Percentiles rank a stretch among this genome's conserved stretches.
These are phyloP conservation scores for Nephrotoma flavescens DNA, from an alignment of 2,888 invertebrate genomes.

Conservation along the genomic window DNA sequence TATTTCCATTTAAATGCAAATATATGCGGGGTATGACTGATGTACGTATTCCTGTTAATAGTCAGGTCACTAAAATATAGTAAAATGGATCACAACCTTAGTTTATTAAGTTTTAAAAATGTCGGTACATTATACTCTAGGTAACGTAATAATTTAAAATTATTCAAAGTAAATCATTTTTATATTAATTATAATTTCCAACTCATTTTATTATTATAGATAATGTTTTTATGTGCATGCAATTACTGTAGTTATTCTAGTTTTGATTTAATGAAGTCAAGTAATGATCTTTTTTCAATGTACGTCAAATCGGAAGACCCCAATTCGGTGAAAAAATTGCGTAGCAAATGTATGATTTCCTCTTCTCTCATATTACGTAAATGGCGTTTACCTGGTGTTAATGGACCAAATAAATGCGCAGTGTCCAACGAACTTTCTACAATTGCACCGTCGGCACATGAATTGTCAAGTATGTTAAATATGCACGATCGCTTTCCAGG, in stretches of 20 bases:
- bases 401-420: background rate
- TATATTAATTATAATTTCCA: background rate
- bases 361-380: conserved; percentile 26
- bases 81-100: background rate
- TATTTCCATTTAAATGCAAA: background rate
- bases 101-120: background rate
- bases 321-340: background rate
- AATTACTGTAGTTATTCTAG: background rate
- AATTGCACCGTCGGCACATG: conserved; percentile 16
- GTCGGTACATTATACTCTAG: background rate
- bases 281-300: background rate
- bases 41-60: background rate
- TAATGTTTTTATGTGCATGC: background rate
- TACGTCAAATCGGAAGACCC: background rate
- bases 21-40: too few relatives aligned
- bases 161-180: background rate
- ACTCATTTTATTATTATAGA: background rate
- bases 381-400: conserved; percentile 16
- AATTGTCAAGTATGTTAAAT: background rate
- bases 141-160: background rate
- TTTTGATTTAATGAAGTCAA: background rate
- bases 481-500: conserved; percentile 27
- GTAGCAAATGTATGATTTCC: background rate
- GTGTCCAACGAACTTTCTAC: conserved; percentile 35
- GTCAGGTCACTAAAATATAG: background rate